These are phyloP conservation scores for Anableps anableps DNA, from an alignment of 2,797 vertebrate genomes.

Conservation along the genomic window DNA sequence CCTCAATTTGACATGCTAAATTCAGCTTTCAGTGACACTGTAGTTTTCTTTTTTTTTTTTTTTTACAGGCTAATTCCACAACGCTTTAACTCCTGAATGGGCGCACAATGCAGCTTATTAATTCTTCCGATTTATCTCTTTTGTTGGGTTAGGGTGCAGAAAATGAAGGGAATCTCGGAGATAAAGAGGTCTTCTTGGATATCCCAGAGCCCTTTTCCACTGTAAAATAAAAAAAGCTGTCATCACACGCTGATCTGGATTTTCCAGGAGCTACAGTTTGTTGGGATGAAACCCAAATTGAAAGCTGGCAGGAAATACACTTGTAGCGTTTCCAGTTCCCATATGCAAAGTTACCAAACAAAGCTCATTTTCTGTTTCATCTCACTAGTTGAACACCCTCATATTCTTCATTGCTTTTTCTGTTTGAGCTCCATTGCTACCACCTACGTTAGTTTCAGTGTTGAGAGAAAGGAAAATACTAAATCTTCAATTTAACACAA, in stretches of 20 bases:
- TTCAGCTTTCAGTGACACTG: neutral
- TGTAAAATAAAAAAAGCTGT: neutral
- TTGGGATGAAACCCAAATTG: slow-evolving; percentile 12
- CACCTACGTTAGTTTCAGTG: neutral
- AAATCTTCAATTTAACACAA: neutral
- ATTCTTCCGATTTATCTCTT: neutral
- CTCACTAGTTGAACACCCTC: slow-evolving; percentile 9
- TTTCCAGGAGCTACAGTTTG: slow-evolving; percentile 22
- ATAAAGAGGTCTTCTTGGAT: neutral
- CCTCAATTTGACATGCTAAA: slow-evolving; percentile 23
- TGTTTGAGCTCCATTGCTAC: neutral
- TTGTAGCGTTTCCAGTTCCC: slow-evolving; percentile 35
- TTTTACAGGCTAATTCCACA: neutral
- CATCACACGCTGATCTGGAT: neutral
- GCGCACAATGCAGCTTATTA: neutral
- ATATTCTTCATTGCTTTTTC: slow-evolving; percentile 7
- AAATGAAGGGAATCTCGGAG: neutral
- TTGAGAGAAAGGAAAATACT: neutral
- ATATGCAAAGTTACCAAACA: slow-evolving; percentile 57
- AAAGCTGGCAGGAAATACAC: slow-evolving; percentile 12
- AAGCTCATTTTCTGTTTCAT: slow-evolving; percentile 43
- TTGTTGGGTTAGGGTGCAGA: neutral
- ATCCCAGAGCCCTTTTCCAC: neutral
- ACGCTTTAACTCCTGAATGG: neutral
- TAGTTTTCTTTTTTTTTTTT: slow-evolving; percentile 2